phyloP scores from a whole-genome alignment of 2,888 invertebrate genomes.

The Gibbula magus region DNA sequence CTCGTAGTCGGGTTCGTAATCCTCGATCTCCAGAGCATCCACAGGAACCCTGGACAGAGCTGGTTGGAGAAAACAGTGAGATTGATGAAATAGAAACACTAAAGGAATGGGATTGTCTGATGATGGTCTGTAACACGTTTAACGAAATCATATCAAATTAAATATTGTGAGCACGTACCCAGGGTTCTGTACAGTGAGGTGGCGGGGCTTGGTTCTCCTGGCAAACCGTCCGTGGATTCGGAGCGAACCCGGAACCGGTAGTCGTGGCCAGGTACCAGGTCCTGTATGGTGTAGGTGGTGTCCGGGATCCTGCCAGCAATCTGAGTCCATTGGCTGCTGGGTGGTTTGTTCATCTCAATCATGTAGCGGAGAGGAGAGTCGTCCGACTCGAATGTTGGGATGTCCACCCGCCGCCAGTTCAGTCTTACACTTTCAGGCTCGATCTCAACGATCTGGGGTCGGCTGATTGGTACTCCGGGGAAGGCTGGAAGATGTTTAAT shows the following conservation, averaged over 20 bases:
- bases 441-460: slow-evolving; percentile 62
- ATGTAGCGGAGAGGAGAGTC: slow-evolving; percentile 66
- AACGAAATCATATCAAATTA: too few species aligned
- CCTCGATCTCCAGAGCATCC: slow-evolving; percentile 57
- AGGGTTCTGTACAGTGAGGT: slow-evolving; percentile 77
- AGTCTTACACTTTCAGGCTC: slow-evolving; percentile 62
- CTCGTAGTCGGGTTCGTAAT: slow-evolving; percentile 60
- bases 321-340: slow-evolving; percentile 57
- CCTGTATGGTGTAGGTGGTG: slow-evolving; percentile 57
- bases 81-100: too few species aligned
- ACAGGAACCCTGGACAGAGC: slow-evolving; percentile 60
- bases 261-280: slow-evolving; percentile 88
- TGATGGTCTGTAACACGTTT: too few species aligned
- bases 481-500: slow-evolving; percentile 48
- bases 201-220: slow-evolving; percentile 96
- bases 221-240: slow-evolving; percentile 91
- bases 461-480: slow-evolving; percentile 64
- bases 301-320: slow-evolving; percentile 57
- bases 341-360: slow-evolving; percentile 61
- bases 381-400: slow-evolving; percentile 56
- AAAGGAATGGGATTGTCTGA: too few species aligned
- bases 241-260: slow-evolving; percentile 97
- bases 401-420: slow-evolving; percentile 63
- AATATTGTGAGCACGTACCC: slow-evolving; percentile 44
- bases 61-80: slow-evolving; percentile 32